Evolutionary conservation across 2,113 vertebrate genomes (phyloP).

Genomic region (Leucopsar rothschildi): DNA sequence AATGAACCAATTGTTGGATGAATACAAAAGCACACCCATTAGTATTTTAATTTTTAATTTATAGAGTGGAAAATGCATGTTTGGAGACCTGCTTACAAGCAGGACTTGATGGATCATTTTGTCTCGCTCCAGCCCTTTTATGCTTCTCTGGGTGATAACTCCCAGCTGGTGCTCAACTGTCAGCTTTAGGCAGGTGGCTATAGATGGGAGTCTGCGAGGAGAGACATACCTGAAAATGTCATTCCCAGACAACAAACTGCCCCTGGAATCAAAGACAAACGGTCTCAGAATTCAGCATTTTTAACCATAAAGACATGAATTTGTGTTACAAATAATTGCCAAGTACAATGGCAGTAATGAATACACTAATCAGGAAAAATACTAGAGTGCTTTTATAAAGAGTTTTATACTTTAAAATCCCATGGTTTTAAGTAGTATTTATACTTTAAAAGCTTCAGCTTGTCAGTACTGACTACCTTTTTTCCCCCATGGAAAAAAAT

Average conservation of each 20-base stretch:
- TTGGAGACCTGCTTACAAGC: conserved; percentile 38
- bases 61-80: conserved; percentile 36
- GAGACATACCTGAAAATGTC: conserved; percentile 31
- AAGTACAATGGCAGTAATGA: not conserved
- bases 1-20: conserved; percentile 48
- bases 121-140: conserved; percentile 1
- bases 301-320: not conserved
- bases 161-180: conserved; percentile 52
- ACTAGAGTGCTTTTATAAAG: not conserved
- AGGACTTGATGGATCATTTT: conserved; percentile 33
- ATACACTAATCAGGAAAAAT: not conserved
- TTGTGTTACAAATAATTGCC: not conserved
- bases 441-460: not conserved
- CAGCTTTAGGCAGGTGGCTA: conserved; percentile 29
- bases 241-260: not conserved
- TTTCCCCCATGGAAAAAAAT: fast-evolving
- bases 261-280: not conserved
- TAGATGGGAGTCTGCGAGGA: not conserved
- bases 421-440: not conserved
- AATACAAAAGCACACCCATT: conserved; percentile 50
- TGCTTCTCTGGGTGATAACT: not conserved
- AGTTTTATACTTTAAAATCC: not conserved
- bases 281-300: not conserved
- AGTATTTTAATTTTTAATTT: conserved; percentile 56
- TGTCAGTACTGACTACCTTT: not conserved